A percentile compares a stretch with the other conserved stretches of the same genome.
Evolutionary conservation across 2,888 invertebrate genomes (phyloP).

Genomic region (Dysmachus trigonus): DNA sequence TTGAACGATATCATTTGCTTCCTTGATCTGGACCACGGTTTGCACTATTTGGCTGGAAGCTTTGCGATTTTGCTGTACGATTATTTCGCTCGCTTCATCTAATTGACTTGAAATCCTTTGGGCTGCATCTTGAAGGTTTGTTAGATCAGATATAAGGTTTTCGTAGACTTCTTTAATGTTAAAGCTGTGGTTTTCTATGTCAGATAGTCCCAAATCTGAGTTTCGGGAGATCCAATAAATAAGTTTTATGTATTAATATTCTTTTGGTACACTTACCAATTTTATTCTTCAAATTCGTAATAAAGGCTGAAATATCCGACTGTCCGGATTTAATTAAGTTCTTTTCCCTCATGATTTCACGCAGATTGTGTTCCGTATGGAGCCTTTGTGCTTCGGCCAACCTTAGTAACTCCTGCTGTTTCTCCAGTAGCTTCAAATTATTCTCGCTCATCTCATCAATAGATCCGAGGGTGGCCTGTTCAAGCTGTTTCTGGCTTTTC

Average conservation of each 20-base stretch:
- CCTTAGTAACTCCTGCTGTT: constrained; percentile 62
- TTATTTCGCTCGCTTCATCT: constrained; percentile 19
- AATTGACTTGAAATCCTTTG: constrained; percentile 60
- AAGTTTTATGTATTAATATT: no score
- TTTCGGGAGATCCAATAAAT: background rate
- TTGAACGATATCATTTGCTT: constrained; percentile 68
- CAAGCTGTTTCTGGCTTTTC: constrained; percentile 66
- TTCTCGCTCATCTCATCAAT: constrained; percentile 63
- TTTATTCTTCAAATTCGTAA: constrained; percentile 67
- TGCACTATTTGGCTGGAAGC: constrained; percentile 65
- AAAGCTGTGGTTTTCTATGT: constrained; percentile 64
- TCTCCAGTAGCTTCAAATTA: constrained; percentile 65
- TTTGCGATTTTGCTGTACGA: constrained; percentile 62
- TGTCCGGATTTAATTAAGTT: constrained; percentile 70
- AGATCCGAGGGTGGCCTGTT: constrained; percentile 63
- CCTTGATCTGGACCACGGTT: constrained; percentile 65
- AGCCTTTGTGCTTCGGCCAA: constrained; percentile 40
- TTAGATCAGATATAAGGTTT: constrained; percentile 67
- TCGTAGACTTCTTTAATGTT: constrained; percentile 67
- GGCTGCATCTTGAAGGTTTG: constrained; percentile 66
- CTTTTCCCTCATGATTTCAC: constrained; percentile 69
- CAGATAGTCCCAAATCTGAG: constrained; percentile 55
- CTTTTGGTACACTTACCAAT: constrained; percentile 59
- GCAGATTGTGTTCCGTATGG: constrained; percentile 63
- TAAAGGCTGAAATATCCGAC: constrained; percentile 65